phyloP scores from a whole-genome alignment of 2,113 vertebrate species.

The Phocoena phocoena region DNA sequence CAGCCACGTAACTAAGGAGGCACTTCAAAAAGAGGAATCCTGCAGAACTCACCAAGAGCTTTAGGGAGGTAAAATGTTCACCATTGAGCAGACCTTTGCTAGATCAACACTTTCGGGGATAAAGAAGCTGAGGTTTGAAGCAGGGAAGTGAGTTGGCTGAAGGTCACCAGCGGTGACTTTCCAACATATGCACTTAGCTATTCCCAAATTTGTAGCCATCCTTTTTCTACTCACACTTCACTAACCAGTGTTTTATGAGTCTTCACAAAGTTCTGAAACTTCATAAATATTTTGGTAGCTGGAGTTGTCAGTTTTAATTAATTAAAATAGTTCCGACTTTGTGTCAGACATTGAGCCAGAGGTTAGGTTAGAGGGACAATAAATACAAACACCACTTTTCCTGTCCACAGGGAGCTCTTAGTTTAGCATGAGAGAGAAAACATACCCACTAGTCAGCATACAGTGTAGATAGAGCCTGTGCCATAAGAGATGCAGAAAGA shows the following conservation, averaged over 20 bases:
- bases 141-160: too few species aligned
- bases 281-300: not conserved
- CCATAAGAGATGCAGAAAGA: not conserved
- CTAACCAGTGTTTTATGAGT: not conserved
- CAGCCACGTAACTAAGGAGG: not conserved
- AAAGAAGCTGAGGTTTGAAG: not conserved
- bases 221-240: not conserved
- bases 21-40: not conserved
- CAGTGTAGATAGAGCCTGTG: accelerated
- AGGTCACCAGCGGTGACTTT: not conserved
- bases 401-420: not conserved
- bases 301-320: not conserved
- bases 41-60: not conserved
- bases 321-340: not conserved
- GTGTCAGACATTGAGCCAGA: not conserved
- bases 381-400: not conserved
- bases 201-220: not conserved
- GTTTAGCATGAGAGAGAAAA: not conserved
- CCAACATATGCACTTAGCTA: accelerated
- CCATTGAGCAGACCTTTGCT: not conserved
- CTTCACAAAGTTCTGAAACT: conserved; percentile 6
- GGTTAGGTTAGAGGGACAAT: not conserved
- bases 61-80: not conserved
- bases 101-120: not conserved
- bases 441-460: not conserved